Evolutionary conservation across 2,888 invertebrate species (phyloP).

Genomic region (Cosmorhoe ocellata): DNA sequence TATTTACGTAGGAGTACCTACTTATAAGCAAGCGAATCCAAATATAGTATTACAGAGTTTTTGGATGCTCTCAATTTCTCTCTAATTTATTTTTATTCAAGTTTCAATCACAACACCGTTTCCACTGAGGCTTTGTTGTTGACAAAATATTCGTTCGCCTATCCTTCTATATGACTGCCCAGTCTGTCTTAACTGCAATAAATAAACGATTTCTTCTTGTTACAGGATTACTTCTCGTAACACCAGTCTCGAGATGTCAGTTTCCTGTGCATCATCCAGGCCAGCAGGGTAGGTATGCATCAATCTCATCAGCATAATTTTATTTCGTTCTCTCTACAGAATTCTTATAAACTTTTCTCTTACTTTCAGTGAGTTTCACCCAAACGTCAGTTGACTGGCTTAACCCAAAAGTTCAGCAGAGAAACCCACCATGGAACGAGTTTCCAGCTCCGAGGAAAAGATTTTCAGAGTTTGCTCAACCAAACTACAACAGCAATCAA

Average conservation of each 20-base stretch:
- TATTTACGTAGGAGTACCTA: too few relatives aligned
- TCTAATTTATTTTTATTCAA: too few relatives aligned
- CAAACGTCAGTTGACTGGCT: conserved; percentile 57
- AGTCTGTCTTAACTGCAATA: too few relatives aligned
- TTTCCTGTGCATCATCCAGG: conserved; percentile 61
- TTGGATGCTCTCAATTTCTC: too few relatives aligned
- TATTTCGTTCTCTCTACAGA: neutral
- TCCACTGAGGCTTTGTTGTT: too few relatives aligned
- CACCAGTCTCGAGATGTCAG: conserved; percentile 56
- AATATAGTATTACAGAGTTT: too few relatives aligned
- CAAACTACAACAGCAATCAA: conserved; percentile 27
- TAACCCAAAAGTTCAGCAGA: conserved; percentile 53
- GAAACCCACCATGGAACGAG: conserved; percentile 69
- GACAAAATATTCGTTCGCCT: too few relatives aligned
- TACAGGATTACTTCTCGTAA: conserved; percentile 62
- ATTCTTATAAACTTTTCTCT: conserved; percentile 15
- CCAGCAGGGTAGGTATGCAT: conserved; percentile 77
- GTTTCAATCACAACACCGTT: too few relatives aligned
- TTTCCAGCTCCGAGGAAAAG: conserved; percentile 71
- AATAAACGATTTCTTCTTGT: conserved; percentile 35
- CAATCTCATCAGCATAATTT: conserved; percentile 39
- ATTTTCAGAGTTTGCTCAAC: conserved; percentile 51
- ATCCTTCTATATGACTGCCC: too few relatives aligned
- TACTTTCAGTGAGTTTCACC: conserved; percentile 57
- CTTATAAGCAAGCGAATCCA: too few relatives aligned